These are phyloP conservation scores for Urophycis tenuis DNA, from an alignment of 2,797 vertebrate species.

Conservation along the genomic window DNA sequence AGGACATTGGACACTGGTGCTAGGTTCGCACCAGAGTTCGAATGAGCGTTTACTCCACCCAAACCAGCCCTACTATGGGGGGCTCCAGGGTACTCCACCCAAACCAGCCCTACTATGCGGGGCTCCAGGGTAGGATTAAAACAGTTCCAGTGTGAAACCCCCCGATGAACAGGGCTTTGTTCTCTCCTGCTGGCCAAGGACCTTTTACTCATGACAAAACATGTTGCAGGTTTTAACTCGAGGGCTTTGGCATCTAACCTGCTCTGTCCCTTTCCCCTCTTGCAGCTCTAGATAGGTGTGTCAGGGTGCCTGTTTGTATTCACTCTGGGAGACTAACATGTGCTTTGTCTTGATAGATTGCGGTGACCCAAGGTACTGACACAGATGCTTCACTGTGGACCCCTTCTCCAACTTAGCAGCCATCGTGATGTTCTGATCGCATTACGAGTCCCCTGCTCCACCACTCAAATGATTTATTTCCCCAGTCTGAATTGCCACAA, in stretches of 20 bases:
- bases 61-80: no score
- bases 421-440: neutral
- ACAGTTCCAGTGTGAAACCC: no score
- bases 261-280: neutral
- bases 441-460: neutral
- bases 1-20: no score
- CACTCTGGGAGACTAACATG: neutral
- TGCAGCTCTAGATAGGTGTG: neutral
- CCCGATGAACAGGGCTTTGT: neutral
- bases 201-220: neutral
- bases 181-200: neutral
- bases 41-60: no score
- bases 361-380: neutral
- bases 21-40: no score
- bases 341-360: conserved; percentile 2
- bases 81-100: no score
- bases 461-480: neutral
- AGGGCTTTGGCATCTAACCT: neutral
- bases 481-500: neutral
- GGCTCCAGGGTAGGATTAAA: no score
- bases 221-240: neutral
- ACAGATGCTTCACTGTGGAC: neutral
- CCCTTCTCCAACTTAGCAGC: neutral
- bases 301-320: neutral
- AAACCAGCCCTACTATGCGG: no score